Evolutionary conservation across 2,888 invertebrate species (phyloP), one percentile per base, ranked within the genome.

Genomic region (Drosophila phalerata): DNA sequence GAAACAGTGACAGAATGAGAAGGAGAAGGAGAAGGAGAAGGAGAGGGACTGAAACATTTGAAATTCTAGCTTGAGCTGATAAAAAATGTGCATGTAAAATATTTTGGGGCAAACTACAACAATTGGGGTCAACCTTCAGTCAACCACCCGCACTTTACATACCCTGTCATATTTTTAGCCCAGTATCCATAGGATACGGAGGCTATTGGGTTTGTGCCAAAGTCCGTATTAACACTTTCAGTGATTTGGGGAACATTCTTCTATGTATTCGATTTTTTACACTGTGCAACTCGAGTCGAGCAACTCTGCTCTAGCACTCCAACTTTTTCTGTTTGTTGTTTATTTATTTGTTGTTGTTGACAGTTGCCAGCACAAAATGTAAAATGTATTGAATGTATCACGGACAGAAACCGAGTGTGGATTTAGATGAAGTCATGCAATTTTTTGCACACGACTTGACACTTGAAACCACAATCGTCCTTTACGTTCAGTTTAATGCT

Each of bases 21-120:
- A 25, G 5, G 3, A 25, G 25, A 25, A n/a, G n/a, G n/a, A n/a
- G n/a, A 25, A 25, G 5, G 19, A 57, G 65, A 60, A 6, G 6
- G 45, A 43, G 45, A 65, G 68, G 76, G 76, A 88, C 22, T 43
- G 13, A 22, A 73, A 79, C 69, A 72, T 79, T 88, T 77, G 60
- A 85, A 80, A 77, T 82, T 82, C 74, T 65, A 79, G 86, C 83
- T 70, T 55, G 68, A 69, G 65, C 80, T 72, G 88, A 88, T 88
- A 85, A 79, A 85, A 88, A 85, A 77, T 79, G 83, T 79, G 69
- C 86, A 85, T 88, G 77, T 72, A 57, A 73, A 83, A 88, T 88
- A 85, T 82, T 73, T 67, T 57, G 62, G 66, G 64, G 61, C 58
- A 45, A 58, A 53, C 71, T 62, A 68, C 61, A 73, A 77, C 77